Conservation (phyloP, 2,113 vertebrate genomes). For the Pyrgilauda ruficollis region DNA sequence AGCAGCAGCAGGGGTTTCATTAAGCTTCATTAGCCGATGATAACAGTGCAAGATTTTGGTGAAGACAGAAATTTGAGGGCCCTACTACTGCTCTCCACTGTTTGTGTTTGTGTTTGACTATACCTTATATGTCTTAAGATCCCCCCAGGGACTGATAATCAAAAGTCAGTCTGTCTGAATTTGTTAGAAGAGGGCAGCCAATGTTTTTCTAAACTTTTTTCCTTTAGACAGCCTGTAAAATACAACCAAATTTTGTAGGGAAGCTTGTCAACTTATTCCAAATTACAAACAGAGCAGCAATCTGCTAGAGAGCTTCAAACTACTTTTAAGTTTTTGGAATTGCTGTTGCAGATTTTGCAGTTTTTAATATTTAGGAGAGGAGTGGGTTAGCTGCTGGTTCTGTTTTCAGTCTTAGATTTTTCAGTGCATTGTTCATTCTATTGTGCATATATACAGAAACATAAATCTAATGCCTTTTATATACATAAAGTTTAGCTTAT, state of each 20-base stretch:
- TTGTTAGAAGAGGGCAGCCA: not conserved
- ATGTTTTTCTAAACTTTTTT: not conserved
- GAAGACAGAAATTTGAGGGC: not conserved
- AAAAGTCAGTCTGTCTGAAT: not conserved
- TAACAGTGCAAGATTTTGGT: not conserved
- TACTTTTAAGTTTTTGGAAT: not conserved
- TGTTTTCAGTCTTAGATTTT: not conserved
- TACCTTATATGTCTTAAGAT: not conserved
- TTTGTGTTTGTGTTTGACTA: not conserved
- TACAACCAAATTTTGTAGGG: not conserved
- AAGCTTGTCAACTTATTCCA: not conserved
- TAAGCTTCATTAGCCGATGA: not conserved
- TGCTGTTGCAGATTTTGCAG: not conserved
- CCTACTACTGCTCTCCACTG: not conserved
- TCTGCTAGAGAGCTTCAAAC: not conserved
- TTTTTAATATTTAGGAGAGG: not conserved
- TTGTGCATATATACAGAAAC: constrained; percentile 10
- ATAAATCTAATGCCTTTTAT: not conserved
- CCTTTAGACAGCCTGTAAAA: not conserved
- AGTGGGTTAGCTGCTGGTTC: not conserved
- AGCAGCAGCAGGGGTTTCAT: not conserved
- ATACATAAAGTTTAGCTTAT: not conserved
- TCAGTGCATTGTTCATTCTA: not conserved
- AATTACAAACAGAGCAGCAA: not conserved
- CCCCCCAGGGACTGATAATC: not conserved